phyloP scores from a whole-genome alignment of 2,113 vertebrate genomes.

The Elaphurus davidianus region DNA sequence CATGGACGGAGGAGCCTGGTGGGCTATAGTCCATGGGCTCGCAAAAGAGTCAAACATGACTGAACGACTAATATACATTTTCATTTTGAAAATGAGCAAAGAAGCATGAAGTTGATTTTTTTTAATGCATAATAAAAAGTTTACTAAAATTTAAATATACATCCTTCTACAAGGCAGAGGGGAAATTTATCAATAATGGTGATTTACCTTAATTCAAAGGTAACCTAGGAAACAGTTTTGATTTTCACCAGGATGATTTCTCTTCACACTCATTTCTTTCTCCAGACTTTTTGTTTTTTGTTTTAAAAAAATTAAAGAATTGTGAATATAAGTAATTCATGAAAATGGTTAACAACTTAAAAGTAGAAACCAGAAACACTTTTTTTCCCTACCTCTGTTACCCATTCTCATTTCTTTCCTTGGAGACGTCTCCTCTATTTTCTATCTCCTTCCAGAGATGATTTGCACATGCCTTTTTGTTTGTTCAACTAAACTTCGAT shows the following conservation, averaged over 20 bases:
- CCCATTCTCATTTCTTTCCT: neutral
- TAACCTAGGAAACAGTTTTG: neutral
- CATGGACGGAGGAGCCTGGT: neutral
- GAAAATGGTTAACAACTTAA: neutral
- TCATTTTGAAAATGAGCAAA: neutral
- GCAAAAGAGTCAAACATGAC: neutral
- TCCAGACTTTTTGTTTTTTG: neutral
- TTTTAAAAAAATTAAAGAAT: neutral
- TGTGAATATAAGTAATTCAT: neutral
- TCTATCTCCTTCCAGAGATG: neutral
- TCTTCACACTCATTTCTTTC: neutral
- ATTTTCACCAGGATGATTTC: neutral
- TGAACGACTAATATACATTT: neutral
- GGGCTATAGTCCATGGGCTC: neutral
- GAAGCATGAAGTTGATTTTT: neutral
- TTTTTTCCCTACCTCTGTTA: neutral
- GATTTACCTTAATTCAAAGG: neutral
- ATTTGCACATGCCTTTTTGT: neutral
- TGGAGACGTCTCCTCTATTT: neutral
- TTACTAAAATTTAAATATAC: neutral
- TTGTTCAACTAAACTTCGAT: neutral
- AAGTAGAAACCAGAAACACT: neutral
- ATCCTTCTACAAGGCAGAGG: neutral
- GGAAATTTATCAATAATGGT: neutral
- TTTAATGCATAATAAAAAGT: neutral